These are phyloP conservation scores for Characodon lateralis DNA, from an alignment of 2,797 vertebrate species.

Conservation along the genomic window DNA sequence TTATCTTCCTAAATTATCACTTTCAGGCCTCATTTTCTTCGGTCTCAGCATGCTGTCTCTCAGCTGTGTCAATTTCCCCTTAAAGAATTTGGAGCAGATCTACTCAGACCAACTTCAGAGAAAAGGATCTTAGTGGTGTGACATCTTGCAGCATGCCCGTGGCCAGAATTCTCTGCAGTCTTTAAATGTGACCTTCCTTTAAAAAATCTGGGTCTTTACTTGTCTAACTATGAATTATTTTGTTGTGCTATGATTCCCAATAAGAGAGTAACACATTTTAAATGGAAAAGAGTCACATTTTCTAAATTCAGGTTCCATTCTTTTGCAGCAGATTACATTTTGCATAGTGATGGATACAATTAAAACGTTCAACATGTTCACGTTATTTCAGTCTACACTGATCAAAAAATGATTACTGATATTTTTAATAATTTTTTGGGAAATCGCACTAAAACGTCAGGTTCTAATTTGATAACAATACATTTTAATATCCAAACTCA, in stretches of 20 bases:
- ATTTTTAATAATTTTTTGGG: background rate
- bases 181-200: conserved; percentile 6
- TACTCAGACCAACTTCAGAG: conserved; percentile 7
- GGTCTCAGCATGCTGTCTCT: conserved; percentile 9
- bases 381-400: background rate
- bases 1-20: conserved; percentile 14
- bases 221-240: background rate
- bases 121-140: conserved; percentile 8
- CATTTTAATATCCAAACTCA: background rate
- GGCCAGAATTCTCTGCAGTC: background rate
- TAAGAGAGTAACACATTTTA: background rate
- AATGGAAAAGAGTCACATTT: background rate
- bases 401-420: background rate
- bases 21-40: conserved; percentile 18
- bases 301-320: background rate
- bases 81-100: conserved; percentile 15
- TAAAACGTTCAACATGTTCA: background rate
- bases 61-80: conserved; percentile 12
- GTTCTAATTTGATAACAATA: background rate
- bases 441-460: background rate
- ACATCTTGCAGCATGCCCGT: background rate
- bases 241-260: background rate
- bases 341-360: background rate
- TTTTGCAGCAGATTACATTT: background rate
- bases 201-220: background rate